These are phyloP conservation scores for Drosophila dives DNA, from an alignment of 2,888 invertebrate genomes.

Conservation along the genomic window DNA sequence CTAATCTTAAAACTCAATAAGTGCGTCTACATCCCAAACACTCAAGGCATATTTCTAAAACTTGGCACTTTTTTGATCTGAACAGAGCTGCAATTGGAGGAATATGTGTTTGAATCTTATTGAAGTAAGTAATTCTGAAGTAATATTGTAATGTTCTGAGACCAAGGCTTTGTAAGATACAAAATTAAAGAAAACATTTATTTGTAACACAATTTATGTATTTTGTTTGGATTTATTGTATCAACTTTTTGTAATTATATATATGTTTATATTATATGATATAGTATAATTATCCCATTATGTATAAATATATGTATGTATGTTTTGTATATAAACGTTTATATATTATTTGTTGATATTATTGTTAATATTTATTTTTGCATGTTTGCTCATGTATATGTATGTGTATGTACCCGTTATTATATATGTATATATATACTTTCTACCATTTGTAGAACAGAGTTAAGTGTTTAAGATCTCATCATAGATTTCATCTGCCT, in stretches of 20 bases:
- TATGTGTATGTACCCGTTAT: constrained; percentile 36
- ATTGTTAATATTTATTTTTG: constrained; percentile 36
- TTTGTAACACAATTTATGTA: constrained; percentile 60
- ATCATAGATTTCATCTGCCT: constrained; percentile 28
- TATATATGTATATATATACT: constrained; percentile 40
- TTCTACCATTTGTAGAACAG: constrained; percentile 52
- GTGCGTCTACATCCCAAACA: no score
- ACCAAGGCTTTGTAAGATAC: background rate
- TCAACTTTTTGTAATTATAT: constrained; percentile 77
- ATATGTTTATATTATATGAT: constrained; percentile 63
- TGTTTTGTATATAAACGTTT: constrained; percentile 67
- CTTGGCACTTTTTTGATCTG: background rate
- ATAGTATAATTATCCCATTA: constrained; percentile 71
- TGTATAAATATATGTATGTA: constrained; percentile 70
- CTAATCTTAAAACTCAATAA: no score
- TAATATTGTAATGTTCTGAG: background rate
- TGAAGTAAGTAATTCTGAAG: no score
- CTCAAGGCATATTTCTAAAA: no score
- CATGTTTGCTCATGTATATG: constrained; percentile 49
- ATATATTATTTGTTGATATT: constrained; percentile 56
- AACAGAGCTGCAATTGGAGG: background rate
- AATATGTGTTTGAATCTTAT: background rate
- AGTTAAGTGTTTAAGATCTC: constrained; percentile 56
- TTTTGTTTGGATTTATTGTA: constrained; percentile 69
- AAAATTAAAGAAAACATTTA: background rate